phyloP scores from a whole-genome alignment of 2,113 vertebrate species.

The Cathartes aura region DNA sequence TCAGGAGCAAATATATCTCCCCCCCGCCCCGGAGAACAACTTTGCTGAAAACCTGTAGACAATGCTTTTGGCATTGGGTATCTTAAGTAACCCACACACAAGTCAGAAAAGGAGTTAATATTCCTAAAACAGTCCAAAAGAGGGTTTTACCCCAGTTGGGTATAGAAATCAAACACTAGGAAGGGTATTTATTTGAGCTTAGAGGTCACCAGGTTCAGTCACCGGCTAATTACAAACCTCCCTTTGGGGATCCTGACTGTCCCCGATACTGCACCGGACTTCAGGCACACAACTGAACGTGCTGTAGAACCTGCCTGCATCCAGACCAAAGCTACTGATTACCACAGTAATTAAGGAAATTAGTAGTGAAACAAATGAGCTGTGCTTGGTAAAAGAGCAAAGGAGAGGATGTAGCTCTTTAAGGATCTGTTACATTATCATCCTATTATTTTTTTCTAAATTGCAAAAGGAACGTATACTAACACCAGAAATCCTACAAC shows the following conservation, averaged over 20 bases:
- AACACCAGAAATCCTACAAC: background rate
- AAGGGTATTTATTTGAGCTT: background rate
- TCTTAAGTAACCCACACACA: background rate
- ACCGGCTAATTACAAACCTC: background rate
- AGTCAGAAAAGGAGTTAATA: background rate
- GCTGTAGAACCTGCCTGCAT: background rate
- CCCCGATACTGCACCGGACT: background rate
- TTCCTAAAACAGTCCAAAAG: background rate
- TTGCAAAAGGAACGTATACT: background rate
- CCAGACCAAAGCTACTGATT: conserved; percentile 5
- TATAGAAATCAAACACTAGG: background rate
- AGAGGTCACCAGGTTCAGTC: background rate
- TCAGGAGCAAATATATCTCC: too few relatives aligned
- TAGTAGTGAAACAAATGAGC: background rate
- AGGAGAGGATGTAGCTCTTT: background rate
- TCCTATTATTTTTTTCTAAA: background rate
- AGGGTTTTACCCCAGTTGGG: background rate
- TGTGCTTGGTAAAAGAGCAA: background rate
- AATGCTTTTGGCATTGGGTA: too few relatives aligned
- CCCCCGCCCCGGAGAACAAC: too few relatives aligned
- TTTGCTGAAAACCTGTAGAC: too few relatives aligned
- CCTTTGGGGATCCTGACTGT: background rate
- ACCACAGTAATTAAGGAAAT: conserved; percentile 29
- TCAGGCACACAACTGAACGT: background rate
- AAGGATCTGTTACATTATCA: background rate